Evolutionary conservation across 92 coral and sea anemone genomes (phyloP), one percentile per base, ranked within the genome.

Genomic region (Phymanthus crucifer): DNA sequence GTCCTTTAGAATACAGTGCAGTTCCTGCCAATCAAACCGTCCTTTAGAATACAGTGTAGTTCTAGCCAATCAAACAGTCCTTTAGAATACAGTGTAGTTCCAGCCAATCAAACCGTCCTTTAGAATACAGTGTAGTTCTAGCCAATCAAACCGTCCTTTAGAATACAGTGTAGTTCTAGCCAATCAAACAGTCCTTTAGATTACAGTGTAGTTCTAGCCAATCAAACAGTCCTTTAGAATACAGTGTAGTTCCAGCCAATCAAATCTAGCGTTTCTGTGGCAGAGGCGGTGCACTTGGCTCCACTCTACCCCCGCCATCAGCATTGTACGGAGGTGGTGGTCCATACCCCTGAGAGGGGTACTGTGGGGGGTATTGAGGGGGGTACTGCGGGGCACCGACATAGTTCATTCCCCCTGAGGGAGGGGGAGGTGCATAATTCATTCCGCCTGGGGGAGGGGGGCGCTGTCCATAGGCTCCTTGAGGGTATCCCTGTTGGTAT

Each of bases 211-310:
- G 13, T 43, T 43, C 13, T 10, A 43, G 48, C 48, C 48, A 43
- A 43, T 43, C 48, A 43, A 43, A 43, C 11, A 43, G 48, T 6
- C 48, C 11, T 9, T 43, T 43, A 43, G 48, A 43, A 43, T n/a
- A n/a, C n/a, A n/a, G n/a, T n/a, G n/a, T 43, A 9, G 13, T 43
- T 43, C 48, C 12, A 43, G 48, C 48, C 48, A 43, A 43, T 43
- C 48, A 43, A 11, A 43, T 43, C 78, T 74, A 74, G 37, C n/a
- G 78, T 24, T 92, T 92, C 43, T 76, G 80, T 33, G 89, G 84
- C 27, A 80, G 90, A 35, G 90, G 91, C 24, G 98, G 98, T 23
- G 99, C 97, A 78, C 93, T 87, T 29, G 99, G 92, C 36, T 86
- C 83, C n/a, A 91, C 84, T 66, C 84, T 77, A 45, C 50, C 71